These are phyloP conservation scores for Fistularia tabacaria DNA, from an alignment of 2,797 vertebrate species.

Conservation along the genomic window DNA sequence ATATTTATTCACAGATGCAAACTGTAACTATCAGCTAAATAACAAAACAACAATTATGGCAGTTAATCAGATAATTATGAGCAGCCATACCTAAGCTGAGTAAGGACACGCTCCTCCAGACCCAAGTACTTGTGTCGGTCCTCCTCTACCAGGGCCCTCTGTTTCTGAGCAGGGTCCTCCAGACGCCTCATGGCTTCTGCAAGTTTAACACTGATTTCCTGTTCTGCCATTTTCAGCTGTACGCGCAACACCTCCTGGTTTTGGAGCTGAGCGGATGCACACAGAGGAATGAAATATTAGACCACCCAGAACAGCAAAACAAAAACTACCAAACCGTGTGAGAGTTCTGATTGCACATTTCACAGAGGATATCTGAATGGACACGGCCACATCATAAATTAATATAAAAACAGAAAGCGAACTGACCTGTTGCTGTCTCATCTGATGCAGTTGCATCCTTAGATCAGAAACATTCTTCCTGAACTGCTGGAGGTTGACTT, in stretches of 20 bases:
- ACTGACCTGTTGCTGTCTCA: constrained; percentile 90
- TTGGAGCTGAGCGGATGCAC: constrained; percentile 80
- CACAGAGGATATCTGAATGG: constrained; percentile 1
- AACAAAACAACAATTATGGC: not conserved
- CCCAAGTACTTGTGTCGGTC: constrained; percentile 91
- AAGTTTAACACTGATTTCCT: constrained; percentile 88
- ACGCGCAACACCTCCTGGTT: constrained; percentile 89
- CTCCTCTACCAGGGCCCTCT: constrained; percentile 89
- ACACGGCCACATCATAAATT: not conserved
- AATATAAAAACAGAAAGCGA: constrained; percentile 12
- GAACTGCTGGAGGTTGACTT: constrained; percentile 85
- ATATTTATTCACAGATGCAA: constrained; percentile 18
- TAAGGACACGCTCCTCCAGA: constrained; percentile 86
- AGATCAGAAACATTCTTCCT: constrained; percentile 86
- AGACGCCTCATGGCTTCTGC: constrained; percentile 81
- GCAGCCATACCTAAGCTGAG: constrained; percentile 79
- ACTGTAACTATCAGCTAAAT: not conserved
- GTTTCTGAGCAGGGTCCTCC: constrained; percentile 90
- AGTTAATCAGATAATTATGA: not conserved
- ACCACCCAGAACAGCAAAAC: constrained; percentile 1
- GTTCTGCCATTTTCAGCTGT: constrained; percentile 90
- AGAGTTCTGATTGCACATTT: not conserved
- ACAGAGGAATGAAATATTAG: constrained; percentile 16
- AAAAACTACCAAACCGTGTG: not conserved
- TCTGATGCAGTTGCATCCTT: constrained; percentile 89